Base-by-base conservation (phyloP, 2,888 invertebrate genomes). In the Stenchaetothrips biformis region DNA sequence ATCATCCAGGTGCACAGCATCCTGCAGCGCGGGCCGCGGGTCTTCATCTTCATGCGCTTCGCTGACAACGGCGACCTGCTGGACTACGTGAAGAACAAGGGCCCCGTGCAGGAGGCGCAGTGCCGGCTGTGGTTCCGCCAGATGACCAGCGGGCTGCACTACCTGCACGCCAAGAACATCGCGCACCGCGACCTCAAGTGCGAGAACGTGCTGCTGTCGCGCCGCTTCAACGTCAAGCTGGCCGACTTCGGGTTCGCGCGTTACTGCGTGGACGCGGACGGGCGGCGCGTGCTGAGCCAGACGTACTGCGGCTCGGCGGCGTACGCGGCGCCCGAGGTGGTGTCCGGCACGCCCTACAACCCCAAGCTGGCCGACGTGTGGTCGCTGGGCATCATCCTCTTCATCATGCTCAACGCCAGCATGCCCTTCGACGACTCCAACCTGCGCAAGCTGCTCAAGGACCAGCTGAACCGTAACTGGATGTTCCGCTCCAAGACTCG, bases 301-400 rank as follows among this genome's bases (percentile, higher is more conserved):
- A 97, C 98, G 0, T 98, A 95, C 85, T 98, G 98, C 86, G 98
- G 98, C n/a, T 97, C 97, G 6, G 96, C 97, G 3, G 97, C 97
- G 0, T 98, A 98, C 86, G 98, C 97, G 0, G 96, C 98, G 0
- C 98, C 98, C 0, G 98, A 98, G 88, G 94, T 98, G 21, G 94
- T 98, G 78, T 93, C 93, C 85, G 96, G 96, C 6, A 93, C 92
- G 2, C 95, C 95, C 0, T 96, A 95, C 86, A 94, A 96, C 87
- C 95, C 95, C 0, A 95, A 95, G 87, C 87, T 94, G 82, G 94
- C 95, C 18, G 98, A 98, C 86, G 93, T 97, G 67, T 98, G 98
- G 98, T 96, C 96, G 13, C 88, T 97, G 83, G 97, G 95, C 9
- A 93, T 95, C 78, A 94, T 98, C 82, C 89, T 98, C 16, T 98